These are phyloP conservation scores for Myiagra hebetior DNA, from an alignment of 2,113 vertebrate genomes.

Conservation along the genomic window DNA sequence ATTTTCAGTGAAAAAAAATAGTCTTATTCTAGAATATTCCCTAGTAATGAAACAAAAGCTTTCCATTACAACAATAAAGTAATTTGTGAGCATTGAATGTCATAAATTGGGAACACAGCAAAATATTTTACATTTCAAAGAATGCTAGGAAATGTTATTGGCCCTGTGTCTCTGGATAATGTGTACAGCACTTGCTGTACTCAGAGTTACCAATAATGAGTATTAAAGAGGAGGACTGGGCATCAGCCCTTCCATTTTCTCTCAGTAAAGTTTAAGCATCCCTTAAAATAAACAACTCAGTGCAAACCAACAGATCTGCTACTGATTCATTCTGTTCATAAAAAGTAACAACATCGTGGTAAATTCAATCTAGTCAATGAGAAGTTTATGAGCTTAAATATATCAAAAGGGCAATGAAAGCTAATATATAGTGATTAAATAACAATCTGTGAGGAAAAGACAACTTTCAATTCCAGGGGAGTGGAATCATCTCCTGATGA, in stretches of 20 bases:
- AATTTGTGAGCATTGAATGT: not conserved
- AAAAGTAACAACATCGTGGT: conserved; percentile 31
- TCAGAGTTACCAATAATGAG: not conserved
- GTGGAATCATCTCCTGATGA: not conserved
- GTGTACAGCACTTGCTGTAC: not conserved
- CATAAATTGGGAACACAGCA: not conserved
- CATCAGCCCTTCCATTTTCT: conserved; percentile 8
- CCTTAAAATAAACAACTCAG: conserved; percentile 39
- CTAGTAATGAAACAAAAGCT: not conserved
- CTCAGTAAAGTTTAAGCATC: not conserved
- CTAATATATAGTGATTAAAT: conserved; percentile 41
- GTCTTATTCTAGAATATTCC: not conserved
- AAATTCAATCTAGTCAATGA: conserved; percentile 41
- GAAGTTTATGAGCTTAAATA: conserved; percentile 37
- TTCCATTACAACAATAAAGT: not conserved
- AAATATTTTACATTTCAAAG: not conserved
- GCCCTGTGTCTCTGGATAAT: not conserved
- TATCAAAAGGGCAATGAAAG: conserved; percentile 50
- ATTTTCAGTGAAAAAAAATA: not conserved
- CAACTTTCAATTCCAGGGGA: not conserved
- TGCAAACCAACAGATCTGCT: not conserved
- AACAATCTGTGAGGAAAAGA: conserved; percentile 25
- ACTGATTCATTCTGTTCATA: conserved; percentile 46
- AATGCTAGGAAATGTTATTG: not conserved
- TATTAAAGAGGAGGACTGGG: not conserved